A percentile compares a stretch with the other conserved stretches of the same genome.
phyloP scores from a whole-genome alignment of 2,113 vertebrate genomes.

The Syngnathus typhle region DNA sequence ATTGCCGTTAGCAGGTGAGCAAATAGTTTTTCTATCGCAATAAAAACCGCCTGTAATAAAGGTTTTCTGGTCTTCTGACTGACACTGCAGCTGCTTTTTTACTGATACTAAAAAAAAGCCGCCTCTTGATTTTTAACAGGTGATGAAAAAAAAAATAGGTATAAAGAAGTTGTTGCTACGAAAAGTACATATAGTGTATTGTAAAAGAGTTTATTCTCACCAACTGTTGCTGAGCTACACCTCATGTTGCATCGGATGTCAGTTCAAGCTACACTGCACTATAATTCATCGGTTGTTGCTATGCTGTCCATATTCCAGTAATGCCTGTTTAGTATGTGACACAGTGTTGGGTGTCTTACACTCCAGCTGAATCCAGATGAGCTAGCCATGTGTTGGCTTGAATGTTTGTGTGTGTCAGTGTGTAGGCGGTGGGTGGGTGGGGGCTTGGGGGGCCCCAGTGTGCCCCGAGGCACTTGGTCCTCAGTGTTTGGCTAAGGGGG shows the following conservation, averaged over 20 bases:
- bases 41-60: not conserved
- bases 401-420: slow-evolving; percentile 28
- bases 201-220: not conserved
- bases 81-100: not conserved
- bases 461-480: slow-evolving; percentile 55
- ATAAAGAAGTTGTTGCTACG: not conserved
- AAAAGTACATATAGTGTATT: not conserved
- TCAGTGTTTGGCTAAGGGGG: slow-evolving; percentile 60
- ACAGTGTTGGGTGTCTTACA: slow-evolving; percentile 17
- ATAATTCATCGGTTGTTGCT: slow-evolving; percentile 19
- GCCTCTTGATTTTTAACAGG: not conserved
- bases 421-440: slow-evolving; percentile 3
- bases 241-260: slow-evolving; percentile 1
- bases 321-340: slow-evolving; percentile 48
- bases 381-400: slow-evolving; percentile 20
- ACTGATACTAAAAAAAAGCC: not conserved
- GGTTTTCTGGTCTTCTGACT: not conserved
- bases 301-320: slow-evolving; percentile 4
- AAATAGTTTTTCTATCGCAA: not conserved
- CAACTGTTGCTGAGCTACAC: not conserved
- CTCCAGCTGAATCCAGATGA: slow-evolving; percentile 56
- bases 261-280: slow-evolving; percentile 5
- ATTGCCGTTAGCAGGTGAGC: not conserved
- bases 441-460: slow-evolving; percentile 9
- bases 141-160: not conserved